Base-by-base conservation (phyloP, 2,113 vertebrate species). In the Sakesphorus luctuosus region DNA sequence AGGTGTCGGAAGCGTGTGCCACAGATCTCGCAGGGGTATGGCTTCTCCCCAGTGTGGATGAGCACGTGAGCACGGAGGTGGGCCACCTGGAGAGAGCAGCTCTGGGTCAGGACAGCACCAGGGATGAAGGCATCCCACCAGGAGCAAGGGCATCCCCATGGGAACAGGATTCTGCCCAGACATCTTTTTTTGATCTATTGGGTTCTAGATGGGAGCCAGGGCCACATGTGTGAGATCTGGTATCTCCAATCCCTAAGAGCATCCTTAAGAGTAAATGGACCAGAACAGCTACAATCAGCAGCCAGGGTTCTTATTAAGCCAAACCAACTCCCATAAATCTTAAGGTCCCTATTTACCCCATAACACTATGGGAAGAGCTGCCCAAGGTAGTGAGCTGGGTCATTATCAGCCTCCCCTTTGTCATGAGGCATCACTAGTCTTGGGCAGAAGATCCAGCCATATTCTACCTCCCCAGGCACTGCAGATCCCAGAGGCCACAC, bases 1-100 rank as follows among this genome's bases (percentile, higher is more conserved):
- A 99, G 98, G 97, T 99, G 99, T 55, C 99, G 98, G 98, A 99
- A 99, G 80, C 99, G 99, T 0, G 99, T 99, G 80, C 99, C 99
- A 1, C 99, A 99, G 98, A 99, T 99, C 96, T 99, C 99, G 9
- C 99, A 99, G 8, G 99, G 99, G 68, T 99, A 99, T 3, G 99
- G 99, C 96, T 99, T 99, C 98, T 99, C 99, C 4, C 99, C 99
- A 0, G 99, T 99, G 97, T 99, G 99, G 96, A 99, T 99, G 82
- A 99, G 96, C 90, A 99, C 99, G 0, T 99, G 99, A 72, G 99
- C 99, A 12, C 99, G 99, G 33, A 99, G 99, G 92, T 99, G 99
- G 86, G 99, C 99, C 50, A 99, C 99, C 99, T 99, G 89, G 23
- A 43, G 8, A 52, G 74, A n/a, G 23, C 23, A 47, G 26, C 5